Base-by-base conservation (phyloP, 2,797 vertebrate species). In the Psittacula echo region DNA sequence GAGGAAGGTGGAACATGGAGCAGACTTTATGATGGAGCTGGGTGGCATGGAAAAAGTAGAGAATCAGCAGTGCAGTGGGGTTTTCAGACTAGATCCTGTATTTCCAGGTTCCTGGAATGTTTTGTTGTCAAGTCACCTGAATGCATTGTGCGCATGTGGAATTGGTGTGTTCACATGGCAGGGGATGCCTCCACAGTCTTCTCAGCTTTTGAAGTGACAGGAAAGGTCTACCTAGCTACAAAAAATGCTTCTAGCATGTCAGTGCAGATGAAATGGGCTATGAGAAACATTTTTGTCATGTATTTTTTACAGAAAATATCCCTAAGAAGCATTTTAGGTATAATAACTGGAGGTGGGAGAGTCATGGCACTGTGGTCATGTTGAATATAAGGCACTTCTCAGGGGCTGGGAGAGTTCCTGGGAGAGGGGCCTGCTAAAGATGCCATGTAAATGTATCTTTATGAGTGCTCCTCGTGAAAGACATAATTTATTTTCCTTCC, bases 311-410 rank as follows among this genome's bases (percentile, higher is more conserved):
- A 47, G 20, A 11, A 44, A 45, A n/a, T 60, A 26, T 77, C 37
- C 53, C 41, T 53, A 37, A 48, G 74, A 19, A 68, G 12, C 45
- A 24, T 42, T 64, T 10, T 24, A 29, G 62, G 30, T 19, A 7
- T 6, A 51, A 48, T 8, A 54, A 48, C 17, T 10, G 6, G 39
- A 71, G 64, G 10, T 51, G 64, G n/a, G 10, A 58, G 34, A 70
- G 24, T 34, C 0, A 0, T 80, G 22, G 37, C 7, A 4, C 67
- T 65, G 21, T 24, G 68, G 10, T 39, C 11, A 16, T 1, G 0
- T 0, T 5, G 47, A 39, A 62, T 45, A 15, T 29, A 30, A 30
- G n/a, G 9, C 42, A 4, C 12, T 4, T 44, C 2, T 2, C 26
- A 37, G 32, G 32, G 34, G 6, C 42, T 91, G 72, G 30, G 51